phyloP scores from a whole-genome alignment of 2,797 vertebrate species.

The Perdix hodgsoniae region DNA sequence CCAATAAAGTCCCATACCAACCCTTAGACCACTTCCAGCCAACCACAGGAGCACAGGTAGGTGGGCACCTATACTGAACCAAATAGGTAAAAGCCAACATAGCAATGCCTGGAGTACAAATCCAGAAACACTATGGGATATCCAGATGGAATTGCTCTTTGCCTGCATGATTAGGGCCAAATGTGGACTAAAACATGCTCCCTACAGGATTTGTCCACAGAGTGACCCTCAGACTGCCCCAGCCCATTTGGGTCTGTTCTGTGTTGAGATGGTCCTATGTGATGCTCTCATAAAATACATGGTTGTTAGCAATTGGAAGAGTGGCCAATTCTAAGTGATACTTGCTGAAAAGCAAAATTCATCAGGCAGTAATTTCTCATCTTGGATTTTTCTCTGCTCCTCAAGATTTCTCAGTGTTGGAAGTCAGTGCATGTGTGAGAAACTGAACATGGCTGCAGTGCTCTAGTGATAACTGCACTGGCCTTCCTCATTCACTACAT shows the following conservation, averaged over 20 bases:
- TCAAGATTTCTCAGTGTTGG: not conserved
- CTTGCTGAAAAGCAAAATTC: not conserved
- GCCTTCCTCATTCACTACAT: not conserved
- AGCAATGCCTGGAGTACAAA: not conserved
- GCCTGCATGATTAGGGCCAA: not conserved
- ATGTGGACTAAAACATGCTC: not conserved
- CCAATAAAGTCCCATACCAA: not conserved
- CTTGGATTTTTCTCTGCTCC: not conserved
- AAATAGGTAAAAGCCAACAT: not conserved
- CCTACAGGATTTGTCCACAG: rapidly evolving
- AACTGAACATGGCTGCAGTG: not conserved
- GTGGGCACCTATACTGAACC: not conserved
- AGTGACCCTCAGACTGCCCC: not conserved
- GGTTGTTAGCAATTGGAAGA: not conserved
- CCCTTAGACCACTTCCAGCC: not conserved
- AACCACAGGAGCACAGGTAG: not conserved
- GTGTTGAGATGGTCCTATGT: not conserved
- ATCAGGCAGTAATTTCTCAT: not conserved
- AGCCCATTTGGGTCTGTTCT: not conserved
- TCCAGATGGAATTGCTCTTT: not conserved
- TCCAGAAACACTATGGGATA: not conserved
- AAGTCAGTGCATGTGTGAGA: not conserved
- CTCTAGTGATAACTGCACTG: not conserved
- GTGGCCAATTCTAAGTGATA: not conserved
- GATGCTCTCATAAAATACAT: not conserved